phyloP scores from a whole-genome alignment of 2,113 vertebrate genomes.

The Ornithorhynchus anatinus region DNA sequence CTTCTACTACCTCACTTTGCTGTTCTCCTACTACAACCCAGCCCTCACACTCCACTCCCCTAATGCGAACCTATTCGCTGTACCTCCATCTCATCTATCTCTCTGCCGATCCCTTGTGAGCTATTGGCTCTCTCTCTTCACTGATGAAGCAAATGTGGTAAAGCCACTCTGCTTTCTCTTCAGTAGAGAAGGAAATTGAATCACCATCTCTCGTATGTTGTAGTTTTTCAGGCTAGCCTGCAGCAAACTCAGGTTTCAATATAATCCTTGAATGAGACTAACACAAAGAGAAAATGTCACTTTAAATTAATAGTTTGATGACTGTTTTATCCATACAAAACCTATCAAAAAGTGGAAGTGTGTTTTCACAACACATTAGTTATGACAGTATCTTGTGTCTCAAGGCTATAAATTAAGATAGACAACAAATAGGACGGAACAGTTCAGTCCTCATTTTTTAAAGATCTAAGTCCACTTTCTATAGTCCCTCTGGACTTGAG shows the following conservation, averaged over 20 bases:
- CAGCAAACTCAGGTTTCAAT: background rate
- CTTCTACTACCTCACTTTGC: no score
- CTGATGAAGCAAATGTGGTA: background rate
- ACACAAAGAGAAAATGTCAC: background rate
- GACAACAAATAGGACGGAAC: background rate
- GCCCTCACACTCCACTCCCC: no score
- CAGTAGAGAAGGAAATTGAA: background rate
- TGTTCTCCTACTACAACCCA: no score
- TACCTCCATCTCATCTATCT: no score
- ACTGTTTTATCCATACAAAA: background rate
- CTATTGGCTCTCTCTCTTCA: background rate
- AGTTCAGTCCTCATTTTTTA: no score
- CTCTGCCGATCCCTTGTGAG: background rate
- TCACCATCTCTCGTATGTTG: fast-evolving
- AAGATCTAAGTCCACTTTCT: no score
- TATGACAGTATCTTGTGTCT: background rate
- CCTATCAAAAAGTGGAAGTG: background rate
- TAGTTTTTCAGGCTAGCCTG: background rate
- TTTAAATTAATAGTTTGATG: background rate
- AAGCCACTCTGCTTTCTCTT: background rate
- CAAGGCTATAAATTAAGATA: background rate
- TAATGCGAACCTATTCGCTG: no score
- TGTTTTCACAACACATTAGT: background rate
- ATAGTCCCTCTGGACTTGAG: no score
- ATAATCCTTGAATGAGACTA: background rate